A percentile compares a stretch with the other conserved stretches of the same genome.
Evolutionary conservation across 2,797 vertebrate species (phyloP).

Genomic region (Tragelaphus oryx): DNA sequence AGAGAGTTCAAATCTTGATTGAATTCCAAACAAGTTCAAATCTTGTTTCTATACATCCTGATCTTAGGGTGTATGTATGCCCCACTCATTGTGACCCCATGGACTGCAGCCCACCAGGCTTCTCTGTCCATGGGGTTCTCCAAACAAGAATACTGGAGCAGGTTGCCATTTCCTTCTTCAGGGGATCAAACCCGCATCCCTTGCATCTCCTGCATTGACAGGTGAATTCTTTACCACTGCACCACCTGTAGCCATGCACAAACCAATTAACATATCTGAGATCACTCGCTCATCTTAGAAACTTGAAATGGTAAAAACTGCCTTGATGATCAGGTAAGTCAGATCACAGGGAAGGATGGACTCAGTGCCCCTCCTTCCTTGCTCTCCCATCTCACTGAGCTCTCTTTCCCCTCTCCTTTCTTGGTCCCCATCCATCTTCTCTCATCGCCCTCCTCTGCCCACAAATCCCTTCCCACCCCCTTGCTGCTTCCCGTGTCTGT

Average conservation of each 20-base stretch:
- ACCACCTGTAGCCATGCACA: background rate
- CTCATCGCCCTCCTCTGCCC: background rate
- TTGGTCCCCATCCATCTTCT: background rate
- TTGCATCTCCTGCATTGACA: background rate
- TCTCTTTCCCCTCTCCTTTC: background rate
- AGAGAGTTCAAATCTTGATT: background rate
- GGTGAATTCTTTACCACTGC: background rate
- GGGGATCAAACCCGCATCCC: background rate
- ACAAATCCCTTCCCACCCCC: rapidly evolving
- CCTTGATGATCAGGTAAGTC: background rate
- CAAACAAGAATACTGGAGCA: background rate
- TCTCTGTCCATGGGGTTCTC: background rate
- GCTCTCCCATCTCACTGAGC: background rate
- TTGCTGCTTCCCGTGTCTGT: background rate
- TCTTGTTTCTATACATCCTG: background rate
- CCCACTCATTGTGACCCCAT: background rate
- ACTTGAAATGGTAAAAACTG: background rate
- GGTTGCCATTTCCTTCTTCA: background rate
- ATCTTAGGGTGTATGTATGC: background rate
- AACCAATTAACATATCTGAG: background rate
- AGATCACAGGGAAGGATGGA: background rate
- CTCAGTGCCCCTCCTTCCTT: background rate
- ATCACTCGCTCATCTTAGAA: background rate
- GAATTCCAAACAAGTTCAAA: background rate
- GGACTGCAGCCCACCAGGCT: background rate